Conservation (phyloP, 2,797 vertebrate genomes). For the Hoplostethus mediterraneus region DNA sequence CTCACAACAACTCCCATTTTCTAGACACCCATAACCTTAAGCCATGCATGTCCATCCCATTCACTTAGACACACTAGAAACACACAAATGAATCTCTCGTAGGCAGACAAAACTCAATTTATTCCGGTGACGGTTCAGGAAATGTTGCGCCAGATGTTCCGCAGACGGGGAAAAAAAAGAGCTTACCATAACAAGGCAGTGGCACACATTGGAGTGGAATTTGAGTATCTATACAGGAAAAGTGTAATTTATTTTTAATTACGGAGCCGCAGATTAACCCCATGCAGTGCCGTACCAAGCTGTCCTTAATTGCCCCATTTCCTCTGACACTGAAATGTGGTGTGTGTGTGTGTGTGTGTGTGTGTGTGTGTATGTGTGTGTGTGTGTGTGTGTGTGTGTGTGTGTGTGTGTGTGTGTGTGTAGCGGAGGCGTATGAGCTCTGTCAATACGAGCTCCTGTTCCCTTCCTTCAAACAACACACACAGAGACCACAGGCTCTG, state of each 20-base stretch:
- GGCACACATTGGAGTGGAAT: constrained; percentile 75
- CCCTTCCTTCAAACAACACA: constrained; percentile 48
- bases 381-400: constrained; percentile 21
- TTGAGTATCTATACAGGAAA: constrained; percentile 87
- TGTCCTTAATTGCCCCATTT: constrained; percentile 90
- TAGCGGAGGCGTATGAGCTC: constrained; percentile 63
- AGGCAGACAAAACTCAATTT: constrained; percentile 78
- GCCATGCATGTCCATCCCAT: constrained; percentile 68
- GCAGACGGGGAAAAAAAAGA: constrained; percentile 74
- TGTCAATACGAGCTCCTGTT: constrained; percentile 80
- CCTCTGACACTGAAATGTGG: constrained; percentile 80
- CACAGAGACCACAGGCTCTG: constrained; percentile 20
- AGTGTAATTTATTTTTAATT: constrained; percentile 90
- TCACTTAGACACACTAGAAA: constrained; percentile 64
- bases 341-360: constrained; percentile 16
- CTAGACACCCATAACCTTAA: constrained; percentile 56
- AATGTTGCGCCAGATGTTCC: constrained; percentile 85
- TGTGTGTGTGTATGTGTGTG: constrained; percentile 16
- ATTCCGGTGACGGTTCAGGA: constrained; percentile 81
- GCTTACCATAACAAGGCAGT: constrained; percentile 80
- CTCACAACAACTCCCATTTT: constrained; percentile 33
- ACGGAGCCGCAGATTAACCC: constrained; percentile 86
- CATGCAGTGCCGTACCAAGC: constrained; percentile 86
- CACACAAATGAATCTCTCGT: constrained; percentile 70
- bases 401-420: constrained; percentile 17